Conservation (phyloP, 2,888 invertebrate species). For the Pachymerium ferrugineum region DNA sequence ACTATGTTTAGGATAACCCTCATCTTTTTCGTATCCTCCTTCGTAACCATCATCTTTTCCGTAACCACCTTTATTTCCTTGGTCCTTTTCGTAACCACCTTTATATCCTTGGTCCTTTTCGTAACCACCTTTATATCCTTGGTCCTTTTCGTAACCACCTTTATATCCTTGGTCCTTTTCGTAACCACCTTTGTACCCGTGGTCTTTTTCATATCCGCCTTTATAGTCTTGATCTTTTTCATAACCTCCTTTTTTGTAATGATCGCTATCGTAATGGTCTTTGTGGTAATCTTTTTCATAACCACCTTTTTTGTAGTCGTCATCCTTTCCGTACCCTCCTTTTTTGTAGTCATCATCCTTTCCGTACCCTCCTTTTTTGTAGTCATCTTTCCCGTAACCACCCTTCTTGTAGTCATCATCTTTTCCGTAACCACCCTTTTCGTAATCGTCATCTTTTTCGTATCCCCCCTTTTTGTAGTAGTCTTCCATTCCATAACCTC, state of each 20-base stretch:
- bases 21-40: background rate
- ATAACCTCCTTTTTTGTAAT: background rate
- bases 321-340: background rate
- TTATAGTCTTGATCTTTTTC: background rate
- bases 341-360: background rate
- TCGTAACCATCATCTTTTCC: background rate
- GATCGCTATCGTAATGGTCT: too few relatives aligned
- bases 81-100: background rate
- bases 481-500: background rate
- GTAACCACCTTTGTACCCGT: too few relatives aligned
- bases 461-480: background rate
- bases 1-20: background rate
- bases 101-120: background rate
- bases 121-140: background rate
- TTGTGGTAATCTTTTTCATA: slow-evolving; percentile 1
- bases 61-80: too few relatives aligned
- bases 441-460: background rate
- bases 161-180: background rate
- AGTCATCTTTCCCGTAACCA: too few relatives aligned
- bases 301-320: background rate
- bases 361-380: background rate
- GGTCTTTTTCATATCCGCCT: background rate
- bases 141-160: background rate
- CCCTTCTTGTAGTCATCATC: background rate
- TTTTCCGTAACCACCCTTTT: background rate